Evolutionary conservation across 2,113 vertebrate genomes (phyloP).

Genomic region (Progne subis): DNA sequence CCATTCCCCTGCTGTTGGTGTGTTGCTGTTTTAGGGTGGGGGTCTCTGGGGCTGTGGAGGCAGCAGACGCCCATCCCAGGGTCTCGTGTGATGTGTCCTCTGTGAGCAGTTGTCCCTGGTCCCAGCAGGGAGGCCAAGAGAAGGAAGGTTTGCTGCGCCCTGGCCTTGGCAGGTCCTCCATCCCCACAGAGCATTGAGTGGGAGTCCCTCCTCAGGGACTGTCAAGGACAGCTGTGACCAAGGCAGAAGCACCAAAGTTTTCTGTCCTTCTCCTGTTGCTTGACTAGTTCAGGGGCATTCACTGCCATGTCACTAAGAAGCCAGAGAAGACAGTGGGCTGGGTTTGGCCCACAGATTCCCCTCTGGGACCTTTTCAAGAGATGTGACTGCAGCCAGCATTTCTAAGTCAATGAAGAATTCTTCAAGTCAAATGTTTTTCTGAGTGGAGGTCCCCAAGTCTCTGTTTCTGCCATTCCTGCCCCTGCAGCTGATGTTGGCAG

Average conservation of each 20-base stretch:
- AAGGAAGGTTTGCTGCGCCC: background rate
- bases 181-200: background rate
- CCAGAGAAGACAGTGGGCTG: background rate
- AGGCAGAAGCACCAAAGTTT: conserved; percentile 3
- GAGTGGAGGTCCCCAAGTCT: background rate
- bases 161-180: background rate
- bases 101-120: background rate
- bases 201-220: background rate
- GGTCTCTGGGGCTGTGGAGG: background rate
- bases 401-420: background rate
- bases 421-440: background rate
- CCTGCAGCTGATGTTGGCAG: background rate
- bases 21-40: background rate
- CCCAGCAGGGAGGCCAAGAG: background rate
- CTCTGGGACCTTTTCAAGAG: background rate
- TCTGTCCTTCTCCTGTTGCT: background rate
- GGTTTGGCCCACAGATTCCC: background rate
- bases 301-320: background rate
- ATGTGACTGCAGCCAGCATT: background rate
- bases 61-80: background rate
- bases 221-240: background rate
- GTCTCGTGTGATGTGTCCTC: background rate
- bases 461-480: background rate
- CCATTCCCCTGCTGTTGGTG: background rate
- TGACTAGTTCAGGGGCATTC: background rate